Evolutionary conservation across 2,797 vertebrate genomes (phyloP).

Genomic region (Protosalanx chinensis): DNA sequence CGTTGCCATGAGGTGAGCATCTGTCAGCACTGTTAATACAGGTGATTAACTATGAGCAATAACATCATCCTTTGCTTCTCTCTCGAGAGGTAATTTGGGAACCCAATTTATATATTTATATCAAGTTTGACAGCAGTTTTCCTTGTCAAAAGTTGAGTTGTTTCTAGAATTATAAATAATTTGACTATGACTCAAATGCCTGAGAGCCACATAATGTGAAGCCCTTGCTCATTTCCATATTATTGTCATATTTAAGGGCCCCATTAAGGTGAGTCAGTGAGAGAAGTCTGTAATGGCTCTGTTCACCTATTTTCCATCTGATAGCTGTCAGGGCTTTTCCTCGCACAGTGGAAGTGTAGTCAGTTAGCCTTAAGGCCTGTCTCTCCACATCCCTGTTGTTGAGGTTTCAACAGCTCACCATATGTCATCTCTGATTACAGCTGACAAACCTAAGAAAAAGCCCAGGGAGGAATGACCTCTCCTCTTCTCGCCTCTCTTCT

Average conservation of each 20-base stretch:
- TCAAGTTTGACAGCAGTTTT: constrained; percentile 12
- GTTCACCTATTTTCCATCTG: not conserved
- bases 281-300: not conserved
- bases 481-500: too few species aligned
- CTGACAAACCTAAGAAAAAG: not conserved
- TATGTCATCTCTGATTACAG: not conserved
- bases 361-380: not conserved
- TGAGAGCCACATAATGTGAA: constrained; percentile 19
- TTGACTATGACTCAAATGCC: constrained; percentile 29
- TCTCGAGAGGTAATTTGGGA: constrained; percentile 11
- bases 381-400: not conserved
- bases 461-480: too few species aligned
- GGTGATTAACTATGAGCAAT: constrained; percentile 25
- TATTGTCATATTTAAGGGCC: not conserved
- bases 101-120: constrained; percentile 31
- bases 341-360: not conserved
- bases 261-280: constrained; percentile 4
- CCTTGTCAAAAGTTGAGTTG: constrained; percentile 44
- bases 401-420: not conserved
- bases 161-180: constrained; percentile 43
- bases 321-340: not conserved
- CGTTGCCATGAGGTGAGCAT: constrained; percentile 13
- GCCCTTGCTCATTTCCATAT: constrained; percentile 1
- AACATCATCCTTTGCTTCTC: constrained; percentile 29
- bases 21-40: constrained; percentile 10